These are phyloP conservation scores for Dromiciops gliroides DNA, from an alignment of 2,113 vertebrate species.

Conservation along the genomic window DNA sequence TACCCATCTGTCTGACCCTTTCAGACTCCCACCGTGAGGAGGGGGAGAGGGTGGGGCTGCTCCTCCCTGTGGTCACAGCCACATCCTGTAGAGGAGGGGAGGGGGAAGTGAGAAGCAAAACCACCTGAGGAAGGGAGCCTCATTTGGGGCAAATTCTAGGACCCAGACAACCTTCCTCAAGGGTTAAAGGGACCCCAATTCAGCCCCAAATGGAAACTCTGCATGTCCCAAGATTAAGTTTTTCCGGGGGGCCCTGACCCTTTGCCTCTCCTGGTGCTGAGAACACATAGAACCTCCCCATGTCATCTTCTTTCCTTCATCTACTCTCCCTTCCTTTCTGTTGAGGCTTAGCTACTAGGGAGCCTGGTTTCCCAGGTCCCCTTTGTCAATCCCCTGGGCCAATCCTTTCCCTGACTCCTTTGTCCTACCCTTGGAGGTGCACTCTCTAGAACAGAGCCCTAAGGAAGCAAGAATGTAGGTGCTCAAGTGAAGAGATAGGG, in stretches of 20 bases:
- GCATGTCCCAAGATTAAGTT: background rate
- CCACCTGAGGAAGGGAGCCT: background rate
- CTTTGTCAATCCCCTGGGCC: background rate
- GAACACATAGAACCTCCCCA: background rate
- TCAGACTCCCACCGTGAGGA: slow-evolving; percentile 46
- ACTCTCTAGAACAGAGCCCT: background rate
- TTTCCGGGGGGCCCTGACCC: background rate
- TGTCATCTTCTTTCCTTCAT: background rate
- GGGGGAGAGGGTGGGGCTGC: slow-evolving; percentile 69
- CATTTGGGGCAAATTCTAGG: slow-evolving; percentile 13
- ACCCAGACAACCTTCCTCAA: too few relatives aligned
- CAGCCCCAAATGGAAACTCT: background rate
- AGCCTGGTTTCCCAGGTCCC: background rate
- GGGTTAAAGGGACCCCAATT: background rate
- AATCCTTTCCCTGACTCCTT: background rate
- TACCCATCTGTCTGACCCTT: background rate
- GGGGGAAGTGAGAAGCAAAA: slow-evolving; percentile 79
- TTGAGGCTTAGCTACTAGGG: background rate
- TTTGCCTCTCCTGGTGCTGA: background rate
- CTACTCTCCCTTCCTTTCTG: background rate
- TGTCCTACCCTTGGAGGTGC: background rate
- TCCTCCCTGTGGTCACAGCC: slow-evolving; percentile 73
- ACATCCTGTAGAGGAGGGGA: slow-evolving; percentile 77
- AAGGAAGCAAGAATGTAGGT: background rate
- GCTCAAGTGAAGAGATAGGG: background rate